Evolutionary conservation across 2,888 invertebrate species (phyloP), one percentile per base, ranked within the genome.

Genomic region (Drosophila acutilabella): DNA sequence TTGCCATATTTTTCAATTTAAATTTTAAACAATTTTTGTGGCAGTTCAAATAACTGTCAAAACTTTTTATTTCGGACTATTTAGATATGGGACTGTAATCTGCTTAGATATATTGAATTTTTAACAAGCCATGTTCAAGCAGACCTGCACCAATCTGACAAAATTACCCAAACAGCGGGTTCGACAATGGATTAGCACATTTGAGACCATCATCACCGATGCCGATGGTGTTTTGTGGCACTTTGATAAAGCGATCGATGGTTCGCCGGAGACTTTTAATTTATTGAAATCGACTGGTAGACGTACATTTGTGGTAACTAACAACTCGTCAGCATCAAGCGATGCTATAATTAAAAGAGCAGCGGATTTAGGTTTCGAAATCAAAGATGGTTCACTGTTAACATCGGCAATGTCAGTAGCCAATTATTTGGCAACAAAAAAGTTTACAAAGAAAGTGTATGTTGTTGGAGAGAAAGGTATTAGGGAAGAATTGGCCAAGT

Each of bases 181-280:
- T 3, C 74, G 52, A 1, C 57, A 82, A 38, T 88, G 88, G 85
- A 5, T 87, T 3, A 42, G n/a, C 7, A 23, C 47, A 6, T 58
- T 86, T n/a, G 70, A 82, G 40, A 57, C 74, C 6, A 48, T 82
- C 4, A 61, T 86, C 18, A 81, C 60, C 33, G 85, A 85, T 62
- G 85, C 76, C 0, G 85, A 88, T 47, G 88, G 85, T 1, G 88
- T 86, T 0, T 62, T 86, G 4, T 86, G 85, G 85, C 65, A 74
- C 14, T 64, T 77, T 8, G 23, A 69, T 2, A 30, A 64, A 0
- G 36, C 81, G 0, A 40, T 85, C 11, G 62, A 71, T 0, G 71
- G 79, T 0, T 36, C 82, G 0, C 64, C 47, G 5, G 82, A 80
- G 0, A 62, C 69, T 1, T 78, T 76, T 14, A 88, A 87, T n/a